Base-by-base conservation (phyloP, 2,888 invertebrate genomes). In the Drosophila melanosoma region DNA sequence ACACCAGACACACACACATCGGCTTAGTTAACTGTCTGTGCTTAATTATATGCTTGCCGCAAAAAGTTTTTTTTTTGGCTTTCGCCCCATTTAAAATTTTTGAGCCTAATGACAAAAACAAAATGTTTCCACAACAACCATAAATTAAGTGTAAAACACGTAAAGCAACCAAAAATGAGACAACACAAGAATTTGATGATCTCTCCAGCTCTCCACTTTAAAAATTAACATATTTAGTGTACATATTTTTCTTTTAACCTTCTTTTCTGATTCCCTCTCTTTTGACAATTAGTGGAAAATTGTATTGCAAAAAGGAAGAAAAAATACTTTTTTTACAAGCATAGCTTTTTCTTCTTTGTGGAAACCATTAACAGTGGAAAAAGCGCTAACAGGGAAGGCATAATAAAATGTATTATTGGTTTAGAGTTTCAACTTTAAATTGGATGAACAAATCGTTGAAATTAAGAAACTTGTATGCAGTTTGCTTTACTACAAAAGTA, bases 11-110 rank as follows among this genome's bases (percentile, higher is more conserved):
- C 59, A 49, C 48, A 40, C 40, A 42, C 48, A 63, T 49, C 60
- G 66, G 61, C 52, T 81, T 77, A 79, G 76, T 82, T 79, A 74
- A 79, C 74, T 74, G 76, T 69, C 66, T 79, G 74, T 74, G 73
- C 81, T 86, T 87, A 83, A 86, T 83, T 86, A 82, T 86, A 82
- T 83, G 76, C 76, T 73, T 72, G 66, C 76, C 85, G 26, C 87
- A 87, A 84, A 82, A 84, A 76, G 59, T 87, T 45, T 83, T 87
- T 83, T 87, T 83, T 67, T 71, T 70, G 56, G 67, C 64, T 64
- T 54, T 53, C 49, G 60, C n/a, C 61, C 56, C 64, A 56, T 70
- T 78, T 45, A 33, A 74, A 78, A 70, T 71, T 74, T 69, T 12
- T 52, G 52, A 20, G 76, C 73, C 73, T 76, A 87, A 84, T 84